Evolutionary conservation across 2,888 invertebrate species (phyloP), one percentile per base, ranked within the genome.

Genomic region (Cosmorhoe ocellata): DNA sequence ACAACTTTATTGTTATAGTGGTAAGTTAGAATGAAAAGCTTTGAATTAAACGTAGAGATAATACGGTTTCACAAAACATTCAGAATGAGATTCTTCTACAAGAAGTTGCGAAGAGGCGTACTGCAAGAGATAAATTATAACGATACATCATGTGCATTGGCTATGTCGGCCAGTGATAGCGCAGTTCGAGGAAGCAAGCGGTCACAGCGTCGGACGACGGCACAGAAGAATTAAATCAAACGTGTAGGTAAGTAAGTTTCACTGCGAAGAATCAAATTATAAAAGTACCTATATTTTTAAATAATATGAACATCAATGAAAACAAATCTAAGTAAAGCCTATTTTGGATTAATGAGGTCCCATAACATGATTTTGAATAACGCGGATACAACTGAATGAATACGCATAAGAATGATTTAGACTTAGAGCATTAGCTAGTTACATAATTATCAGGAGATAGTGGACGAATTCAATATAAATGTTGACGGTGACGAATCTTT

Each of bases 101-200:
- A 33, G 10, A 22, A 27, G 13, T 27, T 39, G 24, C 13, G 10
- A 14, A 30, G 10, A 14, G 33, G 30, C 18, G 11, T 31, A 38
- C 43, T 39, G 49, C 42, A 57, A 51, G 59, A 56, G 34, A 14
- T 63, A 63, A 63, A 61, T 58, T 40, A 46, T 34, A 44, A 27
- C 44, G 56, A 69, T 60, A 51, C 46, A 56, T 58, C 51, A 51
- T 41, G 70, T 69, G 67, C 61, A 51, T 66, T 66, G 71, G 67
- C 39, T 71, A 74, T 76, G 79, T 74, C 70, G 74, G 74, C 69
- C 74, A 77, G 67, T 69, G 78, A 75, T 74, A 74, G 74, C 73
- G 59, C 69, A 62, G 74, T 88, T 88, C 87, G 81, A 81, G 84
- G 87, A 89, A 88, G 72, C 77, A 81, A 81, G 70, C 79, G 71